Evolutionary conservation across 2,113 vertebrate genomes (phyloP).

Genomic region (Asarcornis scutulata): DNA sequence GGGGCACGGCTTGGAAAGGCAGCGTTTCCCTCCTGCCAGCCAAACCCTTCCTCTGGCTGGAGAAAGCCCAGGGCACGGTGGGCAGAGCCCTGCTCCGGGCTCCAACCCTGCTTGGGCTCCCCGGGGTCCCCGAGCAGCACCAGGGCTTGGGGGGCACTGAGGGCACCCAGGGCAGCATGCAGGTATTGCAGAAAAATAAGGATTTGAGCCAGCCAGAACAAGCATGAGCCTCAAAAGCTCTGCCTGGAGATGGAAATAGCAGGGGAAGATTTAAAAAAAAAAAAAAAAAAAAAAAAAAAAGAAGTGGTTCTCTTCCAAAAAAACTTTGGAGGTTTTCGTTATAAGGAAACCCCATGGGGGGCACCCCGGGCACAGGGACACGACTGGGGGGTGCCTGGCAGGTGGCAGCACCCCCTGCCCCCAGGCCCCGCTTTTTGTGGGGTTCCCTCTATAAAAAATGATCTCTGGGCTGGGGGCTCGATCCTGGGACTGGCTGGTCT

Average conservation of each 20-base stretch:
- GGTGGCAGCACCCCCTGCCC: not conserved
- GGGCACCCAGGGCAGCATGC: rapidly evolving
- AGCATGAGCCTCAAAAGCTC: not conserved
- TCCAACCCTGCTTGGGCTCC: not conserved
- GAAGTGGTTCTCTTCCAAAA: not conserved
- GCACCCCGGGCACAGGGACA: not conserved
- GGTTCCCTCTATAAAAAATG: not conserved
- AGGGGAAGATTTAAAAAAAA: not conserved
- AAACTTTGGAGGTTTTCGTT: not conserved
- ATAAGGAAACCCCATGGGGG: not conserved
- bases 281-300: not conserved
- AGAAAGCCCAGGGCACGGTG: not conserved
- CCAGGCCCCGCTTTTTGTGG: not conserved
- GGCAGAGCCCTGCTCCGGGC: not conserved
- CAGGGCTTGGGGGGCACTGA: rapidly evolving
- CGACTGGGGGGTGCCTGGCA: not conserved
- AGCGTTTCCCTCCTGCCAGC: not conserved
- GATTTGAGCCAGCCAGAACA: not conserved
- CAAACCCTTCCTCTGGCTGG: not conserved
- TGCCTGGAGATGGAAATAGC: not conserved
- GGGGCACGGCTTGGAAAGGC: not conserved
- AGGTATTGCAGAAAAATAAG: not conserved
- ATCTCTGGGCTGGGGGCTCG: not conserved
- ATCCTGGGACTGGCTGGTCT: not conserved
- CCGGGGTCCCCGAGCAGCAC: not conserved